A percentile compares a stretch with the other conserved stretches of the same genome.
Evolutionary conservation across 2,888 invertebrate genomes (phyloP).

Genomic region (Caenorhabditis plicata): DNA sequence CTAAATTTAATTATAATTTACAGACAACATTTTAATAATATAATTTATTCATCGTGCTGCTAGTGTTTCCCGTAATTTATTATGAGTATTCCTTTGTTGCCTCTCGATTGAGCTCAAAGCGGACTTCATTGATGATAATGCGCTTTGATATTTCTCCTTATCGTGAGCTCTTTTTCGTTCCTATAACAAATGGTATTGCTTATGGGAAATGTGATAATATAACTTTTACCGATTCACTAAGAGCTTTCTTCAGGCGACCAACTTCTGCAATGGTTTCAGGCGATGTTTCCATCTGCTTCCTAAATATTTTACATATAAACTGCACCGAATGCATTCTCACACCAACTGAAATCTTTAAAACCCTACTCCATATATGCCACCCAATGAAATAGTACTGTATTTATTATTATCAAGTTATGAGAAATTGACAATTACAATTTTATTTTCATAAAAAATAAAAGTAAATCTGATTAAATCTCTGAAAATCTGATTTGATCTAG

Average conservation of each 20-base stretch:
- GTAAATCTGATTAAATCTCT: no score
- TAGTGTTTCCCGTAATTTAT: slow-evolving; percentile 4
- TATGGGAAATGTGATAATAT: neutral
- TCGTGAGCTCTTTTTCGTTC: slow-evolving; percentile 4
- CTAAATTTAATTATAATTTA: no score
- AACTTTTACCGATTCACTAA: neutral
- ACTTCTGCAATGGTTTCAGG: slow-evolving; percentile 7
- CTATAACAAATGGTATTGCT: slow-evolving; percentile 1
- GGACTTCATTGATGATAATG: slow-evolving; percentile 4
- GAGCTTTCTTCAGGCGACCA: neutral
- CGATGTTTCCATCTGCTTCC: slow-evolving; percentile 21
- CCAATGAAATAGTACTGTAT: no score
- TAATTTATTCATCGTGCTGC: neutral
- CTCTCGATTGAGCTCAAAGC: slow-evolving; percentile 17
- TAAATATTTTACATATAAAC: no score
- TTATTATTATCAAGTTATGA: no score
- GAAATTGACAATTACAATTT: no score
- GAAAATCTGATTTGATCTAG: no score
- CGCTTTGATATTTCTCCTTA: slow-evolving; percentile 19
- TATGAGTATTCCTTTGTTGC: slow-evolving; percentile 8
- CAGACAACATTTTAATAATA: no score
- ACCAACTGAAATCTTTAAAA: no score
- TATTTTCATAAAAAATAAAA: no score
- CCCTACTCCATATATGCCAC: no score
- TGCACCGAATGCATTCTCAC: no score